Base-by-base conservation (phyloP, 2,888 invertebrate species). In the Limnephilus lunatus region DNA sequence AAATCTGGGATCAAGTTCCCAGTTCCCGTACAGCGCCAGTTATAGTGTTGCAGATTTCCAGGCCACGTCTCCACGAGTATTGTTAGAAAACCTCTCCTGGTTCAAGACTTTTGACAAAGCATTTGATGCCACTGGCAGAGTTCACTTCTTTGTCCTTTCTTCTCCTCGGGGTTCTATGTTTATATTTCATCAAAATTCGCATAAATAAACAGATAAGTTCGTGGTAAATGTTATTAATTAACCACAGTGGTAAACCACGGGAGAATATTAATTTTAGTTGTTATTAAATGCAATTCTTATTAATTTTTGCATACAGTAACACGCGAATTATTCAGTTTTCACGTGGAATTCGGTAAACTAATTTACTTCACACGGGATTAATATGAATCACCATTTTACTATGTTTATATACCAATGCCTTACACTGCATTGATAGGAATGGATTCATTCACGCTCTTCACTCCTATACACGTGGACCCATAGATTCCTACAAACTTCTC, bases 21-120 rank as follows among this genome's bases (percentile, higher is more conserved):
- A 68, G 53, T 68, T 68, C 53, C 53, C 53, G 25, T 68, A 68
- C 53, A 68, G 53, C 53, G 53, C 53, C 15, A 25, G 53, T 68
- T 68, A 68, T 68, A 53, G 48, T 87, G n/a, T 32, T 53, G 53
- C n/a, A 48, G 87, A 53, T 14, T 87, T 30, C 53, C 53, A 87
- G 31, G 31, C 68, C 87, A 87, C 53, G 87, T 87, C 53, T 87
- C 30, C 30, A 53, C 53, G 53, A 87, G 48, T 30, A 87, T 53
- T 87, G 87, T 87, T 53, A 68, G 35, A 32, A 87, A 87, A 87
- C 53, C 68, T 31, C 88, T 80, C 35, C 15, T 68, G 88, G 11
- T 19, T 35, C 31, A 25, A 88, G 88, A 88, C 88, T 88, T 80
- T 68, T 88, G 80, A 88, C 80, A 88, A 88, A 88, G 35, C 88